A percentile compares a stretch with the other conserved stretches of the same genome.
Evolutionary conservation across 2,888 invertebrate species (phyloP).

Genomic region (Drosophila histrio): DNA sequence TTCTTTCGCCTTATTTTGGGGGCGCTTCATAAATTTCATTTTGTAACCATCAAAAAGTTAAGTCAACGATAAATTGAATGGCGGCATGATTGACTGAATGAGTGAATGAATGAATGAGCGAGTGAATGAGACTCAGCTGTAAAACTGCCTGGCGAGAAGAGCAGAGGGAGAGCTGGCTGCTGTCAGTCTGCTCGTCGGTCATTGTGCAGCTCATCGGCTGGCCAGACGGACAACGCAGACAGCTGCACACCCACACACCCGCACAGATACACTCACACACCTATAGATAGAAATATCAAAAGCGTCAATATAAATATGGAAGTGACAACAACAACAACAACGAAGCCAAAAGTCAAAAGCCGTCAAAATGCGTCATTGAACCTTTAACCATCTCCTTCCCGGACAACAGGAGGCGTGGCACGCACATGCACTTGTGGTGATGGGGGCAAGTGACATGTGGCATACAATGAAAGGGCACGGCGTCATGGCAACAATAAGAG

Average conservation of each 20-base stretch:
- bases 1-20: not conserved
- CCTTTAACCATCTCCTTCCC: slow-evolving; percentile 37
- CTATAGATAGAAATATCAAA: slow-evolving; percentile 26
- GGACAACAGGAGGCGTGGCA: not conserved
- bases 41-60: slow-evolving; percentile 76
- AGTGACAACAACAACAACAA: slow-evolving; percentile 41
- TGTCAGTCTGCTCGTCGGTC: slow-evolving; percentile 40
- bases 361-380: slow-evolving; percentile 70
- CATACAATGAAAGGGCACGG: slow-evolving; percentile 20
- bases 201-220: slow-evolving; percentile 58
- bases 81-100: slow-evolving; percentile 69
- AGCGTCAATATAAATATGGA: slow-evolving; percentile 63
- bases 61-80: slow-evolving; percentile 78
- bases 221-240: slow-evolving; percentile 26
- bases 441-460: not conserved
- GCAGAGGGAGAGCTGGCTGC: not conserved
- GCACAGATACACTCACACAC: slow-evolving; percentile 16
- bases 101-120: slow-evolving; percentile 46
- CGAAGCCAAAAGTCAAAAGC: slow-evolving; percentile 65
- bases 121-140: slow-evolving; percentile 40
- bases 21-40: slow-evolving; percentile 71
- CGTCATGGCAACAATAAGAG: slow-evolving; percentile 16
- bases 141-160: not conserved
- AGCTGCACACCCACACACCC: slow-evolving; percentile 5
- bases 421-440: slow-evolving; percentile 17